Conservation (phyloP, 2,113 vertebrate species). For the Passer montanus region DNA sequence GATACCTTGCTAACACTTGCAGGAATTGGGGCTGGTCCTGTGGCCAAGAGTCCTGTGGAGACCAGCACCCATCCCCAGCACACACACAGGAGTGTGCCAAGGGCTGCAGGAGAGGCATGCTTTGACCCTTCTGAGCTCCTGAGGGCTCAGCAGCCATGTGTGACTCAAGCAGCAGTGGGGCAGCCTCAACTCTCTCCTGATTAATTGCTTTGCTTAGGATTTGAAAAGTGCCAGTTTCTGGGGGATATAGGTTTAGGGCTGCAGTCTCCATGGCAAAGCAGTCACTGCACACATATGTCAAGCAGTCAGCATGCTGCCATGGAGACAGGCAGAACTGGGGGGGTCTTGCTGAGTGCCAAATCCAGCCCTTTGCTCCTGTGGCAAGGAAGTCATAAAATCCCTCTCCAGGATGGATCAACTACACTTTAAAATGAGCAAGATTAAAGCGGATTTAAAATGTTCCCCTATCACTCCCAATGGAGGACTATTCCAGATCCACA, state of each 20-base stretch:
- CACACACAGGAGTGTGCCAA: not conserved
- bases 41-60: not conserved
- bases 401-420: not conserved
- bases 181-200: not conserved
- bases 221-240: not conserved
- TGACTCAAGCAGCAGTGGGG: not conserved
- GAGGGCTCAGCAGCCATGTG: not conserved
- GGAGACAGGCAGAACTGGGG: not conserved
- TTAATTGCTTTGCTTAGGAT: not conserved
- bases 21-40: not conserved
- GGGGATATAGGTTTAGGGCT: not conserved
- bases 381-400: constrained; percentile 9
- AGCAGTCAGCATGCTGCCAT: accelerated
- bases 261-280: not conserved
- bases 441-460: not conserved
- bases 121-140: not conserved
- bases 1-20: not conserved
- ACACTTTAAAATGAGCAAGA: not conserved
- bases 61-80: not conserved
- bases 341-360: not conserved
- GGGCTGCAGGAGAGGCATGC: not conserved
- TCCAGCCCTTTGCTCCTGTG: not conserved
- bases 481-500: not conserved
- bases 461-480: not conserved
- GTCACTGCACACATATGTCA: not conserved